Percentiles rank a stretch among this genome's conserved stretches.
phyloP scores from a whole-genome alignment of 2,797 vertebrate genomes.

The Pteronotus mesoamericanus region DNA sequence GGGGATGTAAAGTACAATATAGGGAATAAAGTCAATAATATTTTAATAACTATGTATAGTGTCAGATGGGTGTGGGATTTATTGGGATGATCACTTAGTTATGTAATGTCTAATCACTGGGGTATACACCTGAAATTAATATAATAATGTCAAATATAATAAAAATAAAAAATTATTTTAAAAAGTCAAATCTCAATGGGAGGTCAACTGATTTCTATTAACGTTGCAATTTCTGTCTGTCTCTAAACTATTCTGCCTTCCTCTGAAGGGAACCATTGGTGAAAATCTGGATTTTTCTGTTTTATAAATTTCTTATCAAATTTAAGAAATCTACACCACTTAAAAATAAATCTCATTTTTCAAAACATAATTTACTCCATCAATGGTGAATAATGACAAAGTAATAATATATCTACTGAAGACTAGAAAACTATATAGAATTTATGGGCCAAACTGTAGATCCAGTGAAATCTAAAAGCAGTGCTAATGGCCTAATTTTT shows the following conservation, averaged over 20 bases:
- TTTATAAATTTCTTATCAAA: too few species aligned
- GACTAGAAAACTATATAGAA: neutral
- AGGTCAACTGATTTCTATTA: neutral
- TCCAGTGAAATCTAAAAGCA: neutral
- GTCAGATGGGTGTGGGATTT: neutral
- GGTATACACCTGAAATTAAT: neutral
- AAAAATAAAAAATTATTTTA: neutral
- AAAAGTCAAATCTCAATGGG: neutral
- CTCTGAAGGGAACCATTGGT: neutral
- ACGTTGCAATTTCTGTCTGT: neutral
- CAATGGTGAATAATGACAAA: neutral
- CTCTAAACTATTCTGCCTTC: neutral
- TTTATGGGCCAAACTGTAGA: neutral
- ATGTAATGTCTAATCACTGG: neutral
- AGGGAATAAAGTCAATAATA: neutral
- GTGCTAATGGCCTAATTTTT: neutral
- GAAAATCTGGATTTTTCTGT: neutral
- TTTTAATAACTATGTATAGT: neutral
- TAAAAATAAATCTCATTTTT: neutral
- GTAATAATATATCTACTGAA: neutral
- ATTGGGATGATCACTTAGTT: neutral
- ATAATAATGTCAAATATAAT: neutral
- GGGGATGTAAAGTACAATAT: neutral
- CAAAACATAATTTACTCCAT: neutral
- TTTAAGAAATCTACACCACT: neutral